These are phyloP conservation scores for Heterodera filipjevi DNA, from an alignment of 2,888 invertebrate species.

Conservation along the genomic window DNA sequence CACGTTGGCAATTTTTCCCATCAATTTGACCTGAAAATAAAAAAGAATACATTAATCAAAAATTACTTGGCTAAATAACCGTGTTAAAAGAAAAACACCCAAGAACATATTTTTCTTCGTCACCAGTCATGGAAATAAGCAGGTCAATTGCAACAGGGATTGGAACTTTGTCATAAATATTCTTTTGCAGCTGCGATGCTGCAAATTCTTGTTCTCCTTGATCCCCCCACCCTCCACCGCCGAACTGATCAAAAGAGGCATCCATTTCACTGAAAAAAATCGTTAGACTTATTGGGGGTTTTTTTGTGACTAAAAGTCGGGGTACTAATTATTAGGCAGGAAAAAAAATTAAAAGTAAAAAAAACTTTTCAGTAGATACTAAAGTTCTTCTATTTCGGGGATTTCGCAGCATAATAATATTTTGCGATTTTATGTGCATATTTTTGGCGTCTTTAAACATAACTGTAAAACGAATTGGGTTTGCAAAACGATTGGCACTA, in stretches of 20 bases:
- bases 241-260: conserved; percentile 31
- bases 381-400: no score
- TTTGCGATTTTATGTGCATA: no score
- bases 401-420: no score
- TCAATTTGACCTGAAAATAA: conserved; percentile 28
- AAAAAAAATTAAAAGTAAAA: no score
- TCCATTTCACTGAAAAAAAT: no score
- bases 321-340: no score
- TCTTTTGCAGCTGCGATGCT: background rate
- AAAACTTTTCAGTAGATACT: no score
- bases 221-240: conserved; percentile 32
- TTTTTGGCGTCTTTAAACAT: no score
- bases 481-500: no score
- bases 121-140: conserved; percentile 26
- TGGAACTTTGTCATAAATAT: conserved; percentile 31
- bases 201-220: conserved; percentile 28
- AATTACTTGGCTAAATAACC: background rate
- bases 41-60: background rate
- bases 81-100: conserved; percentile 31
- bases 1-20: conserved; percentile 32
- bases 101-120: conserved; percentile 34
- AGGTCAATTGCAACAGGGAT: conserved; percentile 26
- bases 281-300: no score
- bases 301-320: no score
- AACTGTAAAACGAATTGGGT: no score